phyloP scores from a whole-genome alignment of 2,113 vertebrate species.

The Argyrosomus japonicus region DNA sequence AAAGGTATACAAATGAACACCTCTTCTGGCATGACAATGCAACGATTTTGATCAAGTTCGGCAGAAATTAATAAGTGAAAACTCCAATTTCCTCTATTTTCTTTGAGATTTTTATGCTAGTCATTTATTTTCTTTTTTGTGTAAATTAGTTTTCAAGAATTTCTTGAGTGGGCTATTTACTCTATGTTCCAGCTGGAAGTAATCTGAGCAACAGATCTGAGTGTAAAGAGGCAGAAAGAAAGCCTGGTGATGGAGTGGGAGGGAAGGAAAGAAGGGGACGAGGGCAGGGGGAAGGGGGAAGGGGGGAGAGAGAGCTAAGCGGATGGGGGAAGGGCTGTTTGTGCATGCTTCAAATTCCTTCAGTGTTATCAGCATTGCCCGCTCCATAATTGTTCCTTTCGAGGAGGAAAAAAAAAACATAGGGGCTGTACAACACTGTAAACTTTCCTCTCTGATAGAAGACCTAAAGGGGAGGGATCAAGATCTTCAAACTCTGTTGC shows the following conservation, averaged over 20 bases:
- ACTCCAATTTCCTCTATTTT: no score
- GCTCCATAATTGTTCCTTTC: constrained; percentile 77
- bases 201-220: constrained; percentile 65
- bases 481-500: constrained; percentile 14
- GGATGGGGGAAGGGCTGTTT: constrained; percentile 83
- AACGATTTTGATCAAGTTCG: neutral
- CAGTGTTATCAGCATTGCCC: constrained; percentile 81
- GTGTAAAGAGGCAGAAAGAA: constrained; percentile 63
- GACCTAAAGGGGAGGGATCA: neutral
- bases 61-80: no score
- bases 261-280: constrained; percentile 63
- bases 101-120: neutral
- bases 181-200: constrained; percentile 66
- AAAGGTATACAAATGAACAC: neutral
- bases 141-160: constrained; percentile 21
- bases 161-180: constrained; percentile 40
- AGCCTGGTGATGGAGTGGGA: constrained; percentile 69
- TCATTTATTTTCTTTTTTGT: constrained; percentile 10
- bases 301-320: constrained; percentile 26
- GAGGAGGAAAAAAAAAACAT: constrained; percentile 52
- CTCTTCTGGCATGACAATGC: neutral
- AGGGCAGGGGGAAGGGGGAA: constrained; percentile 57
- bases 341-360: constrained; percentile 83
- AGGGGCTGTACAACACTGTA: constrained; percentile 33
- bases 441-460: constrained; percentile 11